Evolutionary conservation across 2,113 vertebrate species (phyloP).

Genomic region (Hemicordylus capensis): DNA sequence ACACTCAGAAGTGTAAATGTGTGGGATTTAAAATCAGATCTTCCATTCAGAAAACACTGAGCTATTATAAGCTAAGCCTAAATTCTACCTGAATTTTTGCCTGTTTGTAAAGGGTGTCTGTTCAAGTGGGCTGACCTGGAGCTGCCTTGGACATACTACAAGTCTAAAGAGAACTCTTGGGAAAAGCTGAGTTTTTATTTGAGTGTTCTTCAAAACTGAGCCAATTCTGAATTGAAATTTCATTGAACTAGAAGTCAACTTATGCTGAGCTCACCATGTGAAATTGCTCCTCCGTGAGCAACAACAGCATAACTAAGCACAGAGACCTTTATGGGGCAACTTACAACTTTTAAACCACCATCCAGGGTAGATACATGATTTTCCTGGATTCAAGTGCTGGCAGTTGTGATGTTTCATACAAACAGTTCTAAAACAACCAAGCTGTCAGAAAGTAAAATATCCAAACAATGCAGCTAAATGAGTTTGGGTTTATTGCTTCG

Average conservation of each 20-base stretch:
- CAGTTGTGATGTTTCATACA: neutral
- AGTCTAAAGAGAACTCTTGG: neutral
- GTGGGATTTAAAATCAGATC: no score
- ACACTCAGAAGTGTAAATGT: no score
- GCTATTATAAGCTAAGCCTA: no score
- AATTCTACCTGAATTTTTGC: no score
- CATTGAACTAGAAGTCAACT: neutral
- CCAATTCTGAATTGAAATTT: no score
- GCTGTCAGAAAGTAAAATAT: neutral
- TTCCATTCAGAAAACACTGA: no score
- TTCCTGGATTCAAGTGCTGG: neutral
- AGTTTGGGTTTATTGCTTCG: slow-evolving; percentile 51
- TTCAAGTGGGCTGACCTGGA: no score
- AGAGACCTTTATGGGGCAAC: neutral
- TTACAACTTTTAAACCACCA: no score
- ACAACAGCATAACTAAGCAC: neutral
- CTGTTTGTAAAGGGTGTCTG: no score
- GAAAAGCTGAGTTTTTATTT: no score
- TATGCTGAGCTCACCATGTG: no score
- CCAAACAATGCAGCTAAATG: neutral
- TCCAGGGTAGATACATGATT: neutral
- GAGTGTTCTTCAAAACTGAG: neutral
- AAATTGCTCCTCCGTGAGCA: neutral
- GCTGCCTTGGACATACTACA: no score
- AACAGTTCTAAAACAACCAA: neutral